phyloP scores from a whole-genome alignment of 2,888 invertebrate genomes.

The Phengaris alcon region DNA sequence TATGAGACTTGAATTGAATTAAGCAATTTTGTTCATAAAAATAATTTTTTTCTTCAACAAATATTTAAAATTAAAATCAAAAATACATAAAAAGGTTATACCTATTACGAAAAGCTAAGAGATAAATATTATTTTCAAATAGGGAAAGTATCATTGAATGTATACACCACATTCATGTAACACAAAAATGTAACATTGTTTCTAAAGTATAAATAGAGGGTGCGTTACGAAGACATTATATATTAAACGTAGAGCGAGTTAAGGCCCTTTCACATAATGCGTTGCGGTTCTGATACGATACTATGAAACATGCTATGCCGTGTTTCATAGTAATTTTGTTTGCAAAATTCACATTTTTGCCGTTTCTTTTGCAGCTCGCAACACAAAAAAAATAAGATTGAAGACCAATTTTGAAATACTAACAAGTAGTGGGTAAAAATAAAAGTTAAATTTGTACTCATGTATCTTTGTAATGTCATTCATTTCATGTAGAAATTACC shows the following conservation, averaged over 20 bases:
- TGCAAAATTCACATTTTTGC: no score
- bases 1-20: not conserved
- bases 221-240: slow-evolving; percentile 30
- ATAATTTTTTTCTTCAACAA: not conserved
- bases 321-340: no score
- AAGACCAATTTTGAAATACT: no score
- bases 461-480: no score
- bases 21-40: not conserved
- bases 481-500: no score
- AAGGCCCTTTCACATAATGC: not conserved
- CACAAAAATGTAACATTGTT: slow-evolving; percentile 21
- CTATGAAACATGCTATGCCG: no score
- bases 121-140: not conserved
- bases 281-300: not conserved
- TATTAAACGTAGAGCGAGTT: slow-evolving; percentile 35
- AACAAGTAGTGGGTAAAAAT: no score
- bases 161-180: not conserved
- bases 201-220: slow-evolving; percentile 19
- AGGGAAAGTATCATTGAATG: not conserved
- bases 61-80: no score
- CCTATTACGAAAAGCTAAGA: not conserved
- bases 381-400: no score
- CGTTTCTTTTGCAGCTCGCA: no score
- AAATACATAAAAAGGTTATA: no score
- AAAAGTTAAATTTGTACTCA: no score